phyloP scores from a whole-genome alignment of 2,888 invertebrate genomes.

The Drosophila longiperda region DNA sequence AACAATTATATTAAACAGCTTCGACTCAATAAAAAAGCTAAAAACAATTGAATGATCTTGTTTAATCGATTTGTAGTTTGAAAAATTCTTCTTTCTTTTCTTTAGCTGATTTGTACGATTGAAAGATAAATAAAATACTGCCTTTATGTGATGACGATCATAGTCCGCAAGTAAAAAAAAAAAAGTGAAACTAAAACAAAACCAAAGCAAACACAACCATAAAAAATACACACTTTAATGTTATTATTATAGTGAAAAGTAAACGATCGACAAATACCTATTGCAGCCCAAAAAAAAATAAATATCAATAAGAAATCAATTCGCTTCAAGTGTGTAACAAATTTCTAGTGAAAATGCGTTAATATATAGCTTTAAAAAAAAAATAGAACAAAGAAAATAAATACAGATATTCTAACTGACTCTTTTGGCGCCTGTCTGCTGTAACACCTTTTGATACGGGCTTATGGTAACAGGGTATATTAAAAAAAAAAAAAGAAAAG shows the following conservation, averaged over 20 bases:
- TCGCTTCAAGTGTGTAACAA: neutral
- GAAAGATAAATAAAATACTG: conserved; percentile 22
- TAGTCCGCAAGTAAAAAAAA: conserved; percentile 1
- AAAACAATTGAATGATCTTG: neutral
- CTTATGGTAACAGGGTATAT: conserved; percentile 23
- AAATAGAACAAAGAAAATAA: neutral
- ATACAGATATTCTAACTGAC: too few species aligned
- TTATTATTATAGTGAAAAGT: neutral
- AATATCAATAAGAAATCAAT: neutral
- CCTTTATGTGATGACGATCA: conserved; percentile 8
- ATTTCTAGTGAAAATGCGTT: neutral
- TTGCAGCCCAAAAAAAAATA: neutral
- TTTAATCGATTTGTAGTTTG: conserved; percentile 4
- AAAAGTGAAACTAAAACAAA: conserved; percentile 25
- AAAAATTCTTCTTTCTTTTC: conserved; percentile 6
- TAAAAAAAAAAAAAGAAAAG: neutral
- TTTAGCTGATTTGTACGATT: conserved; percentile 13
- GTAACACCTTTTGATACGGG: neutral
- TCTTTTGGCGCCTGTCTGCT: neutral
- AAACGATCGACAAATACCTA: conserved; percentile 6
- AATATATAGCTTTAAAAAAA: neutral
- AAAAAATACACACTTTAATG: neutral
- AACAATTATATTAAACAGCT: neutral
- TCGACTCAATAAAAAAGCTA: neutral
- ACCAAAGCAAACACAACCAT: conserved; percentile 13